A percentile compares a stretch with the other conserved stretches of the same genome.
Conservation (phyloP, 2,888 invertebrate species). For the Tiliacea aurago region DNA sequence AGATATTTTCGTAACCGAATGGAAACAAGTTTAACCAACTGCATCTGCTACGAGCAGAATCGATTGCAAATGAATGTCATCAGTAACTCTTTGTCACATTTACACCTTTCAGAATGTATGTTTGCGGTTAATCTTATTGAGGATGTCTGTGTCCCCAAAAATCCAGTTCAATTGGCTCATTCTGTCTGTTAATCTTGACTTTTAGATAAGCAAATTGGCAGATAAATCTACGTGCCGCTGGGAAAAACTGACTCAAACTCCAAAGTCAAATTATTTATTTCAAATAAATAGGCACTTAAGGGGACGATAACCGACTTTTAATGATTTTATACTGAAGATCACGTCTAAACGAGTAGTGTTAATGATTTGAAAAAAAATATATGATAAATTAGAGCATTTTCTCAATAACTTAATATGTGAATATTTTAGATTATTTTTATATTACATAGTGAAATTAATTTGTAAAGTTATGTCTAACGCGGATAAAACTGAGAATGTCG, state of each 20-base stretch:
- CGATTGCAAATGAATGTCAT: constrained; percentile 81
- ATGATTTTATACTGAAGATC: no score
- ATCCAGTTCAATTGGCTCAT: background rate
- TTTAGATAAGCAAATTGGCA: constrained; percentile 21
- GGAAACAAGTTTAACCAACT: constrained; percentile 75
- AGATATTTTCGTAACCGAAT: constrained; percentile 78
- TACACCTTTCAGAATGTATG: constrained; percentile 37
- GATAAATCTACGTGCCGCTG: background rate
- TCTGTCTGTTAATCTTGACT: constrained; percentile 15
- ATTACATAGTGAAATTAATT: no score
- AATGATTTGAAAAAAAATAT: no score
- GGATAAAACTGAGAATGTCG: no score
- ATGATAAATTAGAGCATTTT: no score
- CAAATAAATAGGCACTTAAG: no score
- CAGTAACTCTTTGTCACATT: constrained; percentile 74
- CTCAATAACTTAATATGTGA: no score
- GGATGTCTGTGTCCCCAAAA: constrained; percentile 24
- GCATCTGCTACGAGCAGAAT: constrained; percentile 80
- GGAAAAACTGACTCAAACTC: background rate
- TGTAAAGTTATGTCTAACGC: no score
- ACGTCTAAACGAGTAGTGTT: no score
- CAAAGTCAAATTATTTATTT: no score
- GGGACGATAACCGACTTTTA: no score
- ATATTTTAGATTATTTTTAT: no score
- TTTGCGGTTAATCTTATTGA: constrained; percentile 31